phyloP scores from a whole-genome alignment of 1,140 invertebrate species.

The Thaumatotibia leucotreta region DNA sequence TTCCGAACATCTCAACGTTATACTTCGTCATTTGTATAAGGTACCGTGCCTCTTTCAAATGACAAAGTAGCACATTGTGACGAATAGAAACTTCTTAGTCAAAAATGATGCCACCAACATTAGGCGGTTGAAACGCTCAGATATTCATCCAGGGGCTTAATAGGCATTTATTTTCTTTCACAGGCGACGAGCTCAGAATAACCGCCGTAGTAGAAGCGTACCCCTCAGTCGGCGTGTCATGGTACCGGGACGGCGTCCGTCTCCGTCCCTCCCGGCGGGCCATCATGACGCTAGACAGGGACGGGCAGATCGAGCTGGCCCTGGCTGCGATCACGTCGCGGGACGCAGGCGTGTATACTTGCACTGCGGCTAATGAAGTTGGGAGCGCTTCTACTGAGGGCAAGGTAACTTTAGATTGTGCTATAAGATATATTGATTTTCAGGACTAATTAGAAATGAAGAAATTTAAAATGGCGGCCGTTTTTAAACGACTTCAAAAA shows the following conservation, averaged over 20 bases:
- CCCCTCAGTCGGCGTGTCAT: slow-evolving; percentile 87
- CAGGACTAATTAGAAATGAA: too few species aligned
- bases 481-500: too few species aligned
- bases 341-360: slow-evolving; percentile 93
- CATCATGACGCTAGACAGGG: slow-evolving; percentile 85
- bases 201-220: slow-evolving; percentile 87
- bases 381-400: slow-evolving; percentile 86
- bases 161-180: slow-evolving; percentile 10
- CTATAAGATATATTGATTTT: too few species aligned
- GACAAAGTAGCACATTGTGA: too few species aligned
- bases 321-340: slow-evolving; percentile 79
- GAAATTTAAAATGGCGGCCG: too few species aligned
- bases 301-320: slow-evolving; percentile 86
- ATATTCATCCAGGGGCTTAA: too few species aligned
- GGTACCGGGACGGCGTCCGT: slow-evolving; percentile 84
- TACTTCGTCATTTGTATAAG: too few species aligned
- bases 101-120: too few species aligned
- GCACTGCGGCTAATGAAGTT: slow-evolving; percentile 90
- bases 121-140: too few species aligned
- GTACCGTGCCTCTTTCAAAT: too few species aligned
- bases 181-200: slow-evolving; percentile 81
- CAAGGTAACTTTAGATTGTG: slow-evolving; percentile 32
- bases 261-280: slow-evolving; percentile 85
- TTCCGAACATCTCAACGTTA: too few species aligned
- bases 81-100: too few species aligned